Conservation (phyloP, 35 echinoderm and acorn worm species). For the Lytechinus pictus region DNA sequence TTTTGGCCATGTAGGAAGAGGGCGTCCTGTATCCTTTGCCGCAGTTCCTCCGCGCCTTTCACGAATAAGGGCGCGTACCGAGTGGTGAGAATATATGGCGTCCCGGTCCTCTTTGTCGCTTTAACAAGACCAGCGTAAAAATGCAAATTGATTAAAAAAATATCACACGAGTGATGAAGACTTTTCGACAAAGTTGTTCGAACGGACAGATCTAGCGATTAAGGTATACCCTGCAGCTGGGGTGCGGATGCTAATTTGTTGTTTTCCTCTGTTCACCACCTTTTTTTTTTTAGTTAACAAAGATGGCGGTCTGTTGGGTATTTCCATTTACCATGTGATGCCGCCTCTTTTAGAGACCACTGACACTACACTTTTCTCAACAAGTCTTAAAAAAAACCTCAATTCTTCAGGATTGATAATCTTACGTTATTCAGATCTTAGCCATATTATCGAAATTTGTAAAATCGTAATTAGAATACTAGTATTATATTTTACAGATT, state of each 20-base stretch:
- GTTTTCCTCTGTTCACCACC: constrained; percentile 51
- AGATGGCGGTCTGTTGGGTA: constrained; percentile 40
- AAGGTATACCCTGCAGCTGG: not conserved
- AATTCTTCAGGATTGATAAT: not conserved
- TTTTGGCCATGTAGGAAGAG: not conserved
- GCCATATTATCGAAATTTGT: no score
- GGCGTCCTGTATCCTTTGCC: not conserved
- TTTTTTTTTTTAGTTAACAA: constrained; percentile 32
- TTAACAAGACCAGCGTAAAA: not conserved
- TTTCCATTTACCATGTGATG: constrained; percentile 35
- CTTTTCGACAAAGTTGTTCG: not conserved
- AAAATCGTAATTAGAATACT: no score
- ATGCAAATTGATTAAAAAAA: not conserved
- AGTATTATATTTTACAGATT: no score
- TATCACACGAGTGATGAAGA: not conserved
- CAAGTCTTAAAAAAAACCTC: not conserved
- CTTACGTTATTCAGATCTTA: no score
- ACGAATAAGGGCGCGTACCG: not conserved
- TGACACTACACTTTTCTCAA: not conserved
- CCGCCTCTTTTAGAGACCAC: constrained; percentile 24
- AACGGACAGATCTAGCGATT: not conserved
- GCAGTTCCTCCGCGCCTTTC: not conserved
- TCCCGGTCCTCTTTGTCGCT: not conserved
- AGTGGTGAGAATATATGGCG: not conserved
- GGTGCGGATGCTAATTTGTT: constrained; percentile 49